Percentiles rank a stretch among this genome's conserved stretches.
These are phyloP conservation scores for Hemitrygon akajei DNA, from an alignment of 2,797 vertebrate species.

Conservation along the genomic window DNA sequence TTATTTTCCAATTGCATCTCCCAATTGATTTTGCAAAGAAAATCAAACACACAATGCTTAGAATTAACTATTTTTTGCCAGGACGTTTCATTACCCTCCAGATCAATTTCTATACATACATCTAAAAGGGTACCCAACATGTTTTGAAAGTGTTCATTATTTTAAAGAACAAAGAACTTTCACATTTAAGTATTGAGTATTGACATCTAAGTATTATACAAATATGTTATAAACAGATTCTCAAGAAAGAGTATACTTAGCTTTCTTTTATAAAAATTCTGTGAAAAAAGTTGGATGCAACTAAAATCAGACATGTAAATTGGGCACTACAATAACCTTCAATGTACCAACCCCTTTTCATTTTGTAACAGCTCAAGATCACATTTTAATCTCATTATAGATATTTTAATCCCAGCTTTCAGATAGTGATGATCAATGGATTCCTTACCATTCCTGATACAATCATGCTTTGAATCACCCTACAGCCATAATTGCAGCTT, in stretches of 20 bases:
- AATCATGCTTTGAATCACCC: not conserved
- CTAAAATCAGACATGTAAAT: not conserved
- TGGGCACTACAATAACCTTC: not conserved
- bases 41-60: not conserved
- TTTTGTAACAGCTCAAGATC: not conserved
- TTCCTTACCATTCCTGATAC: not conserved
- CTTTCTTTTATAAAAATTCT: too few relatives aligned
- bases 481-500: not conserved
- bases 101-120: not conserved
- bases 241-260: too few relatives aligned
- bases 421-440: not conserved
- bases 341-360: not conserved
- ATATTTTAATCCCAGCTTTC: too few relatives aligned
- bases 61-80: not conserved
- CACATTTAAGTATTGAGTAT: not conserved
- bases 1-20: too few relatives aligned
- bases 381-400: not conserved
- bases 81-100: not conserved
- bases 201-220: too few relatives aligned
- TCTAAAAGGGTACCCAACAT: too few relatives aligned
- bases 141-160: not conserved
- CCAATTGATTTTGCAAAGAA: too few relatives aligned
- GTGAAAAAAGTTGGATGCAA: not conserved
- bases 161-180: not conserved
- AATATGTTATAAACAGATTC: not conserved